Evolutionary conservation across 2,888 invertebrate species (phyloP).

Genomic region (Rhyacophila evoluta): DNA sequence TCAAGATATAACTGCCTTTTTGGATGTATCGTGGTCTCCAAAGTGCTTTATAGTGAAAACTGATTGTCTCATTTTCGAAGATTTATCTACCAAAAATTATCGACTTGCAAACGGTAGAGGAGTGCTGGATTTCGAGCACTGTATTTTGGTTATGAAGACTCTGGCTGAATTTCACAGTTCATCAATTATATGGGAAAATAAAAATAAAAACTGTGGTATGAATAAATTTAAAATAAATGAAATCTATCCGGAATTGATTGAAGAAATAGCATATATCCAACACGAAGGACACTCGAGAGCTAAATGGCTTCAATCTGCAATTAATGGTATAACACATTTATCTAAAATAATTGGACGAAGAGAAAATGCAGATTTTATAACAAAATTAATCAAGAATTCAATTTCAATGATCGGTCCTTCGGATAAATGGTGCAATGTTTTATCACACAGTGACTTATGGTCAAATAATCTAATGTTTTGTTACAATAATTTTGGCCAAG

Average conservation of each 20-base stretch:
- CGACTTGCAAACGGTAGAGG: constrained; percentile 40
- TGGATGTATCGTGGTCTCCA: constrained; percentile 56
- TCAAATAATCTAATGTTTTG: constrained; percentile 74
- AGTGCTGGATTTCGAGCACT: constrained; percentile 65
- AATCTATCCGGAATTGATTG: constrained; percentile 56
- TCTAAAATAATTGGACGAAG: constrained; percentile 60
- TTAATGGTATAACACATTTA: constrained; percentile 60
- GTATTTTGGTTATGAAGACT: constrained; percentile 63
- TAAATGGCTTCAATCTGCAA: constrained; percentile 62
- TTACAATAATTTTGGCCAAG: constrained; percentile 61
- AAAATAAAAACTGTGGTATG: constrained; percentile 50
- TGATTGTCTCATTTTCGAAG: constrained; percentile 65
- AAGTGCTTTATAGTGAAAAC: constrained; percentile 57
- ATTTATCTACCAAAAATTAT: constrained; percentile 57
- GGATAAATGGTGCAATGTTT: constrained; percentile 64
- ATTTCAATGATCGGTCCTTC: constrained; percentile 60
- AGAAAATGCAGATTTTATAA: constrained; percentile 56
- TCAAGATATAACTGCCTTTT: constrained; percentile 50
- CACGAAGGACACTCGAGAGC: constrained; percentile 59
- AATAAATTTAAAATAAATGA: constrained; percentile 56
- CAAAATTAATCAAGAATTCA: constrained; percentile 59
- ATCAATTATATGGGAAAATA: constrained; percentile 68
- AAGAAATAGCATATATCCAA: constrained; percentile 56
- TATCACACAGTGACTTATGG: constrained; percentile 75
- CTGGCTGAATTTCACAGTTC: constrained; percentile 68